Base-by-base conservation (phyloP, 2,888 invertebrate genomes). In the Lasioglossum calceatum region DNA sequence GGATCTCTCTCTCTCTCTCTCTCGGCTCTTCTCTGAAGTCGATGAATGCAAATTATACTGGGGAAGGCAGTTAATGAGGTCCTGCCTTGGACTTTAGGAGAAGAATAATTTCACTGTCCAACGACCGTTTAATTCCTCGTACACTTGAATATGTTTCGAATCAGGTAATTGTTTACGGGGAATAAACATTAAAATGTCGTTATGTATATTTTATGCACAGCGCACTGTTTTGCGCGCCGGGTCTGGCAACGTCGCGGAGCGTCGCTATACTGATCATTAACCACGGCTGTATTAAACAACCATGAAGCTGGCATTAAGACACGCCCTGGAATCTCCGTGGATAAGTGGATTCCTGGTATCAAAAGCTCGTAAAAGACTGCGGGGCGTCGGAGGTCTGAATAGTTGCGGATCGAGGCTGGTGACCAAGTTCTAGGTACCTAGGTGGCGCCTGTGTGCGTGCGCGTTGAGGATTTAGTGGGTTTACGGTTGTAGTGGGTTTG, bases 291-390 rank as follows among this genome's bases (percentile, higher is more conserved):
- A 61, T 61, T 61, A 27, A 61, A 61, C 61, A 36, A 19, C 70
- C 23, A 39, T 70, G 23, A 70, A 61, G 61, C 61, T 23, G 50
- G 50, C 64, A 39, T 39, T 32, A 36, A 39, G 36, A 70, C 36
- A 36, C 70, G 32, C 32, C 39, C 36, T 32, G 70, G 36, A 70
- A 70, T 70, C 70, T 14, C 23, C 61, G 61, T 16, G 61, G 61
- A 61, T 61, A 61, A 61, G 61, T 61, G 61, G 61, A 27, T 61
- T 27, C 27, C 27, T 27, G 27, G 61, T 27, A 61, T 61, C 61
- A 61, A 61, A 61, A 61, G 61, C 61, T 61, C 61, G 61, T 61
- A 27, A 61, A 61, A 61, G 61, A 27, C 61, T 50, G 50, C 8
- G 50, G 50, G 27, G 61, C 61, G 61, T 61, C 61, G 27, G 5